Evolutionary conservation across 2,888 invertebrate species (phyloP).

Genomic region (Holacanthella duospinosa): DNA sequence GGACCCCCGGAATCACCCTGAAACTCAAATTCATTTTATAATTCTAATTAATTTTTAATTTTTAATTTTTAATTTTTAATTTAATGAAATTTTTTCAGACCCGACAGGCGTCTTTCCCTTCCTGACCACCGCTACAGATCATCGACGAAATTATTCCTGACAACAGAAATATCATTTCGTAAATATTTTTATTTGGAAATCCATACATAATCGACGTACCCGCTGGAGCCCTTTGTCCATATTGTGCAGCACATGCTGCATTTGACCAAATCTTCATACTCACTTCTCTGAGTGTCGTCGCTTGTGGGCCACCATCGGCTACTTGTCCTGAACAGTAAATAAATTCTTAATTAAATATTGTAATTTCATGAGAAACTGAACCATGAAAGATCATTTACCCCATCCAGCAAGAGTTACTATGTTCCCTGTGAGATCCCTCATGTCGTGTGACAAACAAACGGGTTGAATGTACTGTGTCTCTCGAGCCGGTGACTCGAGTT

Average conservation of each 20-base stretch:
- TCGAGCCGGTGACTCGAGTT: conserved; percentile 16
- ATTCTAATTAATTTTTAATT: background rate
- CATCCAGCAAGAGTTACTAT: conserved; percentile 6
- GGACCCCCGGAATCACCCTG: conserved; percentile 16
- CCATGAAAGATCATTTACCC: background rate
- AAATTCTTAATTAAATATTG: background rate
- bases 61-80: background rate
- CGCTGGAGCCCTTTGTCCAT: conserved; percentile 17
- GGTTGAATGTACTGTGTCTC: conserved; percentile 5
- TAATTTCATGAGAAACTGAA: background rate
- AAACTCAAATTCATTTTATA: no score
- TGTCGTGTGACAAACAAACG: background rate
- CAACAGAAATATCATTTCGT: background rate
- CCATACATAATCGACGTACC: no score
- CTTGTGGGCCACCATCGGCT: conserved; percentile 12
- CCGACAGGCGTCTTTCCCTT: conserved; percentile 12
- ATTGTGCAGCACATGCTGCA: conserved; percentile 15
- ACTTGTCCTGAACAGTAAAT: conserved; percentile 1
- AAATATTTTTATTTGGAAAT: no score
- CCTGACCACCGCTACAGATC: background rate
- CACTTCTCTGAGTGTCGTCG: background rate
- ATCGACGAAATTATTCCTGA: conserved; percentile 7
- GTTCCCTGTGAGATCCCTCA: background rate
- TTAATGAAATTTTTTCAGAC: background rate
- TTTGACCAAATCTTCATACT: conserved; percentile 15